Conservation (phyloP, 2,888 invertebrate genomes). For the Aproaerema taeniolella region DNA sequence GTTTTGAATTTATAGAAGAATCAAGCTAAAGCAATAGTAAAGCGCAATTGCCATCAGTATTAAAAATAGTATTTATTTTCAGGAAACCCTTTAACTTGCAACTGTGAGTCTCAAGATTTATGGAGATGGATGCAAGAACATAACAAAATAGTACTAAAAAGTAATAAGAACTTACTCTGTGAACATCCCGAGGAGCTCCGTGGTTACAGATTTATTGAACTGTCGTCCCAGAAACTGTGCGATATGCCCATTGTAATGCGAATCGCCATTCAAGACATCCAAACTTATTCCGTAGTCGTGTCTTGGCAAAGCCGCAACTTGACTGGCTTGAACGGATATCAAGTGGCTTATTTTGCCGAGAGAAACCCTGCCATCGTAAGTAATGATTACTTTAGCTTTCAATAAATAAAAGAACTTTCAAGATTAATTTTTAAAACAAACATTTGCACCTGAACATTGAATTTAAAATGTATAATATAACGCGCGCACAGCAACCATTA, state of each 20-base stretch:
- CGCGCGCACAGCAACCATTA: conserved; percentile 54
- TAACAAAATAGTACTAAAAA: conserved; percentile 82
- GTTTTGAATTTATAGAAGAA: background rate
- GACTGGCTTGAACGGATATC: conserved; percentile 89
- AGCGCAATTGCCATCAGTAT: too few relatives aligned
- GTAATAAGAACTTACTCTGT: conserved; percentile 82
- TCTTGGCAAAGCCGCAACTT: conserved; percentile 95
- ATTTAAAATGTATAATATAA: conserved; percentile 28
- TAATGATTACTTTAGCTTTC: conserved; percentile 21
- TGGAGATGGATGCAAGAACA: conserved; percentile 96
- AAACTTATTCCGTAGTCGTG: conserved; percentile 90
- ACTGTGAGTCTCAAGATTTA: conserved; percentile 92
- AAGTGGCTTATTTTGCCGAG: conserved; percentile 88
- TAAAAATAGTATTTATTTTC: too few relatives aligned
- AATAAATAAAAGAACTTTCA: conserved; percentile 1
- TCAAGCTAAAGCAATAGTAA: too few relatives aligned
- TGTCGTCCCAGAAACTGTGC: conserved; percentile 90
- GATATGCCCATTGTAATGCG: conserved; percentile 89
- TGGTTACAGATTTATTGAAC: conserved; percentile 85
- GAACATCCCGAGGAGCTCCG: conserved; percentile 89
- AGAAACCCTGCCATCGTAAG: conserved; percentile 74
- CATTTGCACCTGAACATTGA: conserved; percentile 27
- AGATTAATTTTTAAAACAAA: conserved; percentile 15
- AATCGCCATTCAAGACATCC: conserved; percentile 91
- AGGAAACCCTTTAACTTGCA: conserved; percentile 94